Conservation (phyloP, 2,113 vertebrate species). For the Puffinus mauretanicus region DNA sequence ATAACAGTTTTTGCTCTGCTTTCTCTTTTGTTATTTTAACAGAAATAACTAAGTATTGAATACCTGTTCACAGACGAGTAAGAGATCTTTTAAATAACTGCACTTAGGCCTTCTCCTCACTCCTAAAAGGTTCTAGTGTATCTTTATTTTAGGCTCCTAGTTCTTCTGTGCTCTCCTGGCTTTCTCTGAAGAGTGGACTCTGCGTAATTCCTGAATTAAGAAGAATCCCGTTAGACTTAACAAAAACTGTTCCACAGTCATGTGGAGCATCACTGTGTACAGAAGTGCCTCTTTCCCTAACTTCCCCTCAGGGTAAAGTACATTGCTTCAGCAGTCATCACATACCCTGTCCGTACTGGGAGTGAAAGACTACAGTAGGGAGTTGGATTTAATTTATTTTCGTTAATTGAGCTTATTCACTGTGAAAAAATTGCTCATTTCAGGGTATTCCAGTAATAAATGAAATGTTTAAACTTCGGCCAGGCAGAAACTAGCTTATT, state of each 20-base stretch:
- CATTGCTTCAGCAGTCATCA: background rate
- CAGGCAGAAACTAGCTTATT: background rate
- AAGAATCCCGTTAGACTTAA: conserved; percentile 36
- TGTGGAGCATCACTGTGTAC: conserved; percentile 25
- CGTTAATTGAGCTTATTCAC: conserved; percentile 3
- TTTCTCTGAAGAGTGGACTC: conserved; percentile 2
- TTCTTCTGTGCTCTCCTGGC: background rate
- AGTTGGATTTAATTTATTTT: conserved; percentile 31
- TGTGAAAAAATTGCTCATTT: conserved; percentile 3
- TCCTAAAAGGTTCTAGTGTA: background rate
- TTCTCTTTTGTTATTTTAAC: background rate
- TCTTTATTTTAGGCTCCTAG: conserved; percentile 37
- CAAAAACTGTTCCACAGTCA: background rate
- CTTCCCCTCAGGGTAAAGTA: conserved; percentile 34
- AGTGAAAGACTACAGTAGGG: conserved; percentile 17
- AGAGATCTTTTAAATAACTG: background rate
- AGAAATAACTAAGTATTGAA: background rate
- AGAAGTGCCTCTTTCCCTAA: conserved; percentile 11
- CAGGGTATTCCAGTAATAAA: background rate
- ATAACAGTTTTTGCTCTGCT: background rate
- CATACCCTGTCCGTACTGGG: background rate
- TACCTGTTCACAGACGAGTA: background rate
- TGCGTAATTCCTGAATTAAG: conserved; percentile 23
- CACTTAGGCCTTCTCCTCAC: background rate
- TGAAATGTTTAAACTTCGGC: background rate